Evolutionary conservation across 2,888 invertebrate genomes (phyloP).

Genomic region (Nomada fucata): DNA sequence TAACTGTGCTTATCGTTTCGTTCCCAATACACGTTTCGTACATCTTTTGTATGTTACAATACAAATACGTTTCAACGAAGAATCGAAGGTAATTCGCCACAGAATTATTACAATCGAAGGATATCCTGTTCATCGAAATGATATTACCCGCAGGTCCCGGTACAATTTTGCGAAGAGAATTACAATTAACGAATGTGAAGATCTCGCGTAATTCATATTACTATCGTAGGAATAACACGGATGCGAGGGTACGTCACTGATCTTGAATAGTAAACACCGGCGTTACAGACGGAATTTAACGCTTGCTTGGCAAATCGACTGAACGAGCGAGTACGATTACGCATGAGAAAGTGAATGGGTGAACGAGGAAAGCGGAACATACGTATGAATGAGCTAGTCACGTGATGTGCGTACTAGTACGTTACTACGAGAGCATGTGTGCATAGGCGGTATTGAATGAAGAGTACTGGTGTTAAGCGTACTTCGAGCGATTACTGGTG

Average conservation of each 20-base stretch:
- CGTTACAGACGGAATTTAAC: constrained; percentile 56
- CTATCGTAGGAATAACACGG: constrained; percentile 16
- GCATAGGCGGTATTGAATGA: constrained; percentile 23
- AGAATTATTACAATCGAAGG: too few species aligned
- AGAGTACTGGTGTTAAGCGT: background rate
- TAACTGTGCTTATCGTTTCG: too few species aligned
- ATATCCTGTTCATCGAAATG: too few species aligned
- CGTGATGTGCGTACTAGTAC: constrained; percentile 67
- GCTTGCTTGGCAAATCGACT: constrained; percentile 65
- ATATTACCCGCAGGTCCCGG: too few species aligned
- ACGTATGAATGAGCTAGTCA: constrained; percentile 71
- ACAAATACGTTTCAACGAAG: too few species aligned
- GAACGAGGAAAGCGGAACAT: constrained; percentile 51
- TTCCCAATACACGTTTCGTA: too few species aligned
- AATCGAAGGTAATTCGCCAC: too few species aligned
- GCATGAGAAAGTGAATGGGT: constrained; percentile 13
- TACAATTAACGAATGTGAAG: too few species aligned
- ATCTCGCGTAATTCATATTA: constrained; percentile 12
- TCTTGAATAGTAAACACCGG: constrained; percentile 26
- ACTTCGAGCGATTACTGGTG: background rate
- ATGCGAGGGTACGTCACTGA: constrained; percentile 4
- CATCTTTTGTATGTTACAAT: too few species aligned
- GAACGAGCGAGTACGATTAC: constrained; percentile 52
- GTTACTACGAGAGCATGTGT: constrained; percentile 61
- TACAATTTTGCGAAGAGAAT: too few species aligned